Evolutionary conservation across 2,113 vertebrate genomes (phyloP).

Genomic region (Pedetes capensis): DNA sequence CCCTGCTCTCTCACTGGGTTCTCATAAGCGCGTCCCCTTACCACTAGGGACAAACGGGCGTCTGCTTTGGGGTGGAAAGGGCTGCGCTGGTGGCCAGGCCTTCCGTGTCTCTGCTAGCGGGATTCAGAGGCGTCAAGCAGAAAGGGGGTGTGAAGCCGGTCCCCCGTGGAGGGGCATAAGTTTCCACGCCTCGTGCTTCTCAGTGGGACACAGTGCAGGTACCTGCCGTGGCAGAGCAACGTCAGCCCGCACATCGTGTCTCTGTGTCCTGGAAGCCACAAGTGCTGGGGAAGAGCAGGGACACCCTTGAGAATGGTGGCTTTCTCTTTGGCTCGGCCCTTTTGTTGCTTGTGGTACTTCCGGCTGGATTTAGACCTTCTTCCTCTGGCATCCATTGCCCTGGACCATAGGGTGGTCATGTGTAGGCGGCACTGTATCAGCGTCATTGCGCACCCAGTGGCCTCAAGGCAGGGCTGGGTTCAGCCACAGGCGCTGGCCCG

Average conservation of each 20-base stretch:
- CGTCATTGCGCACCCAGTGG: no score
- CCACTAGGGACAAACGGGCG: no score
- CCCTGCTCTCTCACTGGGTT: no score
- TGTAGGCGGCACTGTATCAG: accelerated
- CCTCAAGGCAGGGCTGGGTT: no score
- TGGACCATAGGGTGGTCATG: accelerated
- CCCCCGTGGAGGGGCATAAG: accelerated
- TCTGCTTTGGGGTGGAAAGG: background rate
- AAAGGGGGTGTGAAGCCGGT: accelerated
- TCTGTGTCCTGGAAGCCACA: accelerated
- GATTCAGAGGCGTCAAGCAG: background rate
- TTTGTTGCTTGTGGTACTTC: background rate
- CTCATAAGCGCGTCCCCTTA: no score
- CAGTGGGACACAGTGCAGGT: accelerated
- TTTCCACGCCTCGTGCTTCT: accelerated
- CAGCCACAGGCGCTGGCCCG: background rate
- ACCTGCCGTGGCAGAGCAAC: accelerated
- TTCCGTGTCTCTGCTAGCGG: background rate
- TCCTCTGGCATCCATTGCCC: accelerated
- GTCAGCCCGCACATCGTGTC: accelerated
- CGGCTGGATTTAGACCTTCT: background rate
- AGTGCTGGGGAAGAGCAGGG: accelerated
- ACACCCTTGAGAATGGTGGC: accelerated
- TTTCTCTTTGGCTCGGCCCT: no score
- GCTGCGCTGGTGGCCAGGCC: background rate